phyloP scores from a whole-genome alignment of 2,888 invertebrate species.

The Hypomecis atomaria region DNA sequence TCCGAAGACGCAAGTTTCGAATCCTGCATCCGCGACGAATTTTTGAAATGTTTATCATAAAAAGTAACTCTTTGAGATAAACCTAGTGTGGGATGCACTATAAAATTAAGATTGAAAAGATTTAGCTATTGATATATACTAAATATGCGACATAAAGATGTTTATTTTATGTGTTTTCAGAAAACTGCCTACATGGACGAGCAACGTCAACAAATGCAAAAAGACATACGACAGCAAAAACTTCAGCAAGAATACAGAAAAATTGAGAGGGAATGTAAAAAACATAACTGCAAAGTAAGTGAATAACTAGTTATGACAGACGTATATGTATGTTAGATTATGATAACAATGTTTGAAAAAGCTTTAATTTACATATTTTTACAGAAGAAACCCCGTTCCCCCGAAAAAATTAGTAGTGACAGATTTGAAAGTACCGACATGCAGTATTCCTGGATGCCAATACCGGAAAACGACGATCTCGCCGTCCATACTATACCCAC shows the following conservation, averaged over 20 bases:
- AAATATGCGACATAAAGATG: too few species aligned
- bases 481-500: slow-evolving; percentile 73
- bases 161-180: slow-evolving; percentile 51
- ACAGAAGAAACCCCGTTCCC: slow-evolving; percentile 57
- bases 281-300: slow-evolving; percentile 58
- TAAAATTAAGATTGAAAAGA: too few species aligned
- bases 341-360: slow-evolving; percentile 4
- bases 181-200: slow-evolving; percentile 70
- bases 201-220: slow-evolving; percentile 60
- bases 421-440: slow-evolving; percentile 55
- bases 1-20: too few species aligned
- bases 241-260: slow-evolving; percentile 71
- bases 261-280: slow-evolving; percentile 67
- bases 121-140: too few species aligned
- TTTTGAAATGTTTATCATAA: too few species aligned
- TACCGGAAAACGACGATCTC: slow-evolving; percentile 72
- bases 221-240: slow-evolving; percentile 64
- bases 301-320: neutral
- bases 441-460: slow-evolving; percentile 80
- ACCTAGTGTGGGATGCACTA: too few species aligned
- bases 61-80: too few species aligned
- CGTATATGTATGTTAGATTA: neutral
- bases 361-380: slow-evolving; percentile 16
- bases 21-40: too few species aligned
- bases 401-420: slow-evolving; percentile 46